A percentile compares a stretch with the other conserved stretches of the same genome.
Conservation (phyloP, 2,888 invertebrate genomes). For the Hemistola chrysoprasaria region DNA sequence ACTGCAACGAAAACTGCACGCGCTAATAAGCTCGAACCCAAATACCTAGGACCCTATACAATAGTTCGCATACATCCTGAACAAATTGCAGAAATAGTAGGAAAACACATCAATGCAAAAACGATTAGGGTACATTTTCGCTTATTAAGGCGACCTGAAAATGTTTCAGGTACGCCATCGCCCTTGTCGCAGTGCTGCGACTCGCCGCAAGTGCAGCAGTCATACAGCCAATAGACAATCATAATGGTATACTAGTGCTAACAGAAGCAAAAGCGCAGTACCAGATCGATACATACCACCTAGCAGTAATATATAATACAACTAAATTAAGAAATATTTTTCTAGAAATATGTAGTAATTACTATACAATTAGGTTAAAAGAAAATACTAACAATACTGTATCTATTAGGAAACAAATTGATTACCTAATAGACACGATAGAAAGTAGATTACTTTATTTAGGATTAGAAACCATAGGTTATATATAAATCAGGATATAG, state of each 20-base stretch:
- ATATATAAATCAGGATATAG: no score
- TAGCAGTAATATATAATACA: constrained; percentile 4
- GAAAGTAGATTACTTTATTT: no score
- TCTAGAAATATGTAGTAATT: neutral
- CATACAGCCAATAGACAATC: constrained; percentile 5
- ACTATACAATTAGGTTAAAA: no score
- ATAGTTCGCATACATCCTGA: constrained; percentile 33
- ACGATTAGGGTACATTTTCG: constrained; percentile 32
- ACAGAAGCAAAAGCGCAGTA: constrained; percentile 6
- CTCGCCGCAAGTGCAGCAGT: constrained; percentile 2
- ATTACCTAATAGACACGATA: no score
- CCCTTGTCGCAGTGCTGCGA: constrained; percentile 1
- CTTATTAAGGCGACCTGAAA: constrained; percentile 30
- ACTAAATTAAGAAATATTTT: constrained; percentile 3
- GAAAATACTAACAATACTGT: no score
- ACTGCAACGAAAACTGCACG: constrained; percentile 33
- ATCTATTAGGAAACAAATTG: no score
- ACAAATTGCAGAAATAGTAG: constrained; percentile 34
- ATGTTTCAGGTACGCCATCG: constrained; percentile 35
- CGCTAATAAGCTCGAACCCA: constrained; percentile 27
- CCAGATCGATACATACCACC: constrained; percentile 3
- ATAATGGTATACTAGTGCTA: constrained; percentile 5
- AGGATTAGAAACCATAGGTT: no score
- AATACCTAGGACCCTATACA: constrained; percentile 29
- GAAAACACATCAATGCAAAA: constrained; percentile 34